Conservation (phyloP, 2,113 vertebrate genomes). For the Cercocebus atys region DNA sequence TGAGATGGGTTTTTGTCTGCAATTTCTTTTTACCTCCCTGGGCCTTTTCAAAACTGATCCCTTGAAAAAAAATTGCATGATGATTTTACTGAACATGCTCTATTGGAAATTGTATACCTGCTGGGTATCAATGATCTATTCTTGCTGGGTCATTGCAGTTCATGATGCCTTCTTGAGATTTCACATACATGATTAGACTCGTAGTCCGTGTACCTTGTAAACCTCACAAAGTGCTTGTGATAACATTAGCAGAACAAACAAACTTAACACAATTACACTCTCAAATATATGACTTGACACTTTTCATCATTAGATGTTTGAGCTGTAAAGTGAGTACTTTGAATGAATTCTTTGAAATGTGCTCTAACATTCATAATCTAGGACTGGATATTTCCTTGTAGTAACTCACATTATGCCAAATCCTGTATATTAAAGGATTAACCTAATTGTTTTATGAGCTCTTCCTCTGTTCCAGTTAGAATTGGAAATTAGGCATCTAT, state of each 20-base stretch:
- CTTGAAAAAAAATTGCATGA: background rate
- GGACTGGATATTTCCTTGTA: background rate
- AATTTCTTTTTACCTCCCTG: background rate
- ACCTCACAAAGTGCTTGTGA: background rate
- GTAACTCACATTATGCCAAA: background rate
- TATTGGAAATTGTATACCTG: background rate
- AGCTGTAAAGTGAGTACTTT: background rate
- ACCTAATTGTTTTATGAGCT: background rate
- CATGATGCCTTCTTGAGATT: background rate
- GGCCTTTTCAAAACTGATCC: background rate
- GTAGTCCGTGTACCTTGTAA: background rate
- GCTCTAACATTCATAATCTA: background rate
- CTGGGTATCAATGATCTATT: background rate
- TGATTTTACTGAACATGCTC: background rate
- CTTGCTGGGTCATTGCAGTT: background rate
- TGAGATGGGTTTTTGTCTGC: background rate
- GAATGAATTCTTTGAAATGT: background rate
- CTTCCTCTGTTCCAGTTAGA: background rate
- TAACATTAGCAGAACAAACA: background rate
- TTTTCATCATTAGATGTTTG: background rate
- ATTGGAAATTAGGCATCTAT: background rate
- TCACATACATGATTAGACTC: background rate
- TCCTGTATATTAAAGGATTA: constrained; percentile 8
- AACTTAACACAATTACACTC: background rate
- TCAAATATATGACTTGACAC: background rate